Percentiles rank a stretch among this genome's conserved stretches.
Conservation (phyloP, 2,113 vertebrate species). For the Hymenochirus boettgeri region DNA sequence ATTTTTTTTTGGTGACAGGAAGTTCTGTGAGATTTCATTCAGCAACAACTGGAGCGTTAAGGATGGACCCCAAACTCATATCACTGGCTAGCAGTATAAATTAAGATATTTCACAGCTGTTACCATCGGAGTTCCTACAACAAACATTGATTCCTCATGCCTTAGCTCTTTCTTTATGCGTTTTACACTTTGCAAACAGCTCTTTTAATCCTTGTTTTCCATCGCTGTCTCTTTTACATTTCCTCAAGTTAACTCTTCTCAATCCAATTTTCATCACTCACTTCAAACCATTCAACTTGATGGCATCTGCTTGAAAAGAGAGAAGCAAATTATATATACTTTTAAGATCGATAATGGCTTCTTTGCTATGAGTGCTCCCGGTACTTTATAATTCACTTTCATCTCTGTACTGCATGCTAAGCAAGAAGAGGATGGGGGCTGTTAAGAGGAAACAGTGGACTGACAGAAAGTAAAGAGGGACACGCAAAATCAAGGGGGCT, state of each 20-base stretch:
- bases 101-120: too few species aligned
- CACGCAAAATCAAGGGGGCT: background rate
- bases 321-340: conserved; percentile 24
- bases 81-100: too few species aligned
- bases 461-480: background rate
- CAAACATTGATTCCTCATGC: too few species aligned
- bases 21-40: too few species aligned
- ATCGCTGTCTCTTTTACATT: conserved; percentile 20
- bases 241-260: conserved; percentile 10
- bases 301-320: conserved; percentile 29
- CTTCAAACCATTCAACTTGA: conserved; percentile 39
- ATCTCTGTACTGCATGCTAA: conserved; percentile 32
- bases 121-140: too few species aligned
- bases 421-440: conserved; percentile 32
- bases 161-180: too few species aligned
- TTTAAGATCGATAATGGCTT: conserved; percentile 41
- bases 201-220: too few species aligned
- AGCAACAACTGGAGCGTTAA: too few species aligned
- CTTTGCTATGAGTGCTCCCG: conserved; percentile 32
- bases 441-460: background rate
- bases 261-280: conserved; percentile 19
- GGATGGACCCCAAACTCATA: too few species aligned
- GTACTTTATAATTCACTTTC: conserved; percentile 40
- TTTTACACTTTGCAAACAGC: too few species aligned
- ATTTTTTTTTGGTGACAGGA: too few species aligned